These are phyloP conservation scores for Cataglyphis livida DNA, from an alignment of 2,888 invertebrate genomes.

Conservation along the genomic window DNA sequence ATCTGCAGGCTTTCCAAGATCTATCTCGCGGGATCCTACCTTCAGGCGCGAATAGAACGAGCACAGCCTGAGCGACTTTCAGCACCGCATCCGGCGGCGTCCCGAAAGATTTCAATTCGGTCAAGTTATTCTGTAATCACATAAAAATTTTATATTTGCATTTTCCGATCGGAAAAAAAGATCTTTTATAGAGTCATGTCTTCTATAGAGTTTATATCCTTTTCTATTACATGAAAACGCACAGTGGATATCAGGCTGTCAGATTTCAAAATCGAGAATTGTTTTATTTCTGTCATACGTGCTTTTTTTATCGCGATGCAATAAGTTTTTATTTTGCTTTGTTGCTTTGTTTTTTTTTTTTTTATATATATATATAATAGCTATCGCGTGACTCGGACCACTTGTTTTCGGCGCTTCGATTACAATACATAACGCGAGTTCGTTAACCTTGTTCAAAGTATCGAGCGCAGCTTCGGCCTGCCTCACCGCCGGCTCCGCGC, in stretches of 20 bases:
- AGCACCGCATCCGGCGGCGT: constrained; percentile 96
- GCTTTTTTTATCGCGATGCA: not conserved
- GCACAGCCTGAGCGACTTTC: constrained; percentile 94
- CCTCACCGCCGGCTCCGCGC: constrained; percentile 95
- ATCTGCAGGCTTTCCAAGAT: constrained; percentile 96
- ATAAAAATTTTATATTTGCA: not conserved
- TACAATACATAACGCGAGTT: not conserved
- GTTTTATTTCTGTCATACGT: not conserved
- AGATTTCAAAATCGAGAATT: not conserved
- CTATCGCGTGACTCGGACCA: not conserved
- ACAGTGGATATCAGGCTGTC: not conserved
- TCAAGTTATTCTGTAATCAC: constrained; percentile 90
- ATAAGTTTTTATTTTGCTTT: not conserved
- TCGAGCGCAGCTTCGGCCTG: constrained; percentile 97
- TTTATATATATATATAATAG: not conserved
- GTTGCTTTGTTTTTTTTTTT: not conserved
- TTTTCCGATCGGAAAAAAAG: not conserved
- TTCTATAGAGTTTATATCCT: not conserved
- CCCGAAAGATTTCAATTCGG: constrained; percentile 97
- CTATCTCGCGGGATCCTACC: constrained; percentile 96
- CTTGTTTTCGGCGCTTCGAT: not conserved
- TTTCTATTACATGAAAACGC: not conserved
- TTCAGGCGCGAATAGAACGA: constrained; percentile 93
- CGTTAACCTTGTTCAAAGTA: constrained; percentile 92
- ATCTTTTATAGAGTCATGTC: not conserved